Evolutionary conservation across 53 echinoderm and acorn worm genomes (phyloP), one percentile per base, ranked within the genome.

Genomic region (Echinometra lucunter): DNA sequence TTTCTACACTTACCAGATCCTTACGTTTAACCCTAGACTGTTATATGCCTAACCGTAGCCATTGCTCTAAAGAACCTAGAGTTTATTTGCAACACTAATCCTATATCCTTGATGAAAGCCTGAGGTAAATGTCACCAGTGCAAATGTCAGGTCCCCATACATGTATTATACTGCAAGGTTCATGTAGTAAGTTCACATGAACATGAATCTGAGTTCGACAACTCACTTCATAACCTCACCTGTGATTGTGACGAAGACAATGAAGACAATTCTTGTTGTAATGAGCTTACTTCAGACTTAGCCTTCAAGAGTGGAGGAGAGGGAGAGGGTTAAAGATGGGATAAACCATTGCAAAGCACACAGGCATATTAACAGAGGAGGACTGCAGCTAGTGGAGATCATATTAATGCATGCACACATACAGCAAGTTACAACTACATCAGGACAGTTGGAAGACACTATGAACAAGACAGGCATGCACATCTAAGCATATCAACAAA

Each of bases 181-280:
- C 40, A 78, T 38, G 78, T 42, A 38, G 42, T 78, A 78, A 78
- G 38, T 38, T 11, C 78, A 78, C 78, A 78, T 42, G 19, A 38
- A 78, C 28, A 42, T 40, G 42, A 78, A 35, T 72, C 35, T 35
- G 72, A 35, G 32, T 35, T 30, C 0, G 72, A 72, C 35, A 32
- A 34, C 32, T 72, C 78, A 42, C 19, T 78, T 34, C 49, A 85
- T 55, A 44, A 69, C 44, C 92, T 92, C 57, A 92, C 92, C 92
- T 92, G 74, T 92, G 92, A 74, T 44, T 85, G 16, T 19, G 85
- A 49, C 2, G 88, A 66, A 67, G 87, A 40, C 34, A 93, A 74
- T 30, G 80, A 75, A 92, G 74, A 72, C 74, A 96, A 74, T 89
- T 96, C 95, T 58, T 89, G 82, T 95, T 95, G 69, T 96, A 96